Evolutionary conservation across 2,888 invertebrate genomes (phyloP).

Genomic region (Lithophane semibrunnea): DNA sequence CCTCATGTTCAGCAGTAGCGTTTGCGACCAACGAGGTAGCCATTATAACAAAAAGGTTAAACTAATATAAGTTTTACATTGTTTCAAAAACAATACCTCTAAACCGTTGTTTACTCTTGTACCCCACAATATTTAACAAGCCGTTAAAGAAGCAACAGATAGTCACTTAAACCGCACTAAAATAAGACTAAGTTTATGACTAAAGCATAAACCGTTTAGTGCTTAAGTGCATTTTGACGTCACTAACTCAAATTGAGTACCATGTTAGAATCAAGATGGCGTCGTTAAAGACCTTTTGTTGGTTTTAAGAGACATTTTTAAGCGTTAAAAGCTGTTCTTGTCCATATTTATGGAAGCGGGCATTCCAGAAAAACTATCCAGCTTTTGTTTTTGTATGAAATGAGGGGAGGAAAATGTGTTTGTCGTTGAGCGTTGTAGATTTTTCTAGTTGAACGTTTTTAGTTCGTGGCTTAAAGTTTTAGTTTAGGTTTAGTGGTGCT

Average conservation of each 20-base stretch:
- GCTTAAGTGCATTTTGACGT: constrained; percentile 71
- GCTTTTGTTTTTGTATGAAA: constrained; percentile 21
- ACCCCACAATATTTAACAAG: constrained; percentile 13
- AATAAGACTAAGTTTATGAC: constrained; percentile 67
- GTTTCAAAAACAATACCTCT: neutral
- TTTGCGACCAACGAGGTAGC: neutral
- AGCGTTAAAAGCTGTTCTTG: constrained; percentile 42
- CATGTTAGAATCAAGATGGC: constrained; percentile 60
- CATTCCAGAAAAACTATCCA: constrained; percentile 22
- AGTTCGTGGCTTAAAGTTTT: neutral
- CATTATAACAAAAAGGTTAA: neutral
- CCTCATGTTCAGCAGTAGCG: no score
- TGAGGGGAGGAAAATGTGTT: constrained; percentile 2
- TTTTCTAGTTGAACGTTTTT: constrained; percentile 13
- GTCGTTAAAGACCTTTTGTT: constrained; percentile 55
- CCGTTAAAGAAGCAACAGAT: constrained; percentile 67
- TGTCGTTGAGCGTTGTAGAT: constrained; percentile 5
- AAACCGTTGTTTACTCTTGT: neutral
- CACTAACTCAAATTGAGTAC: constrained; percentile 56
- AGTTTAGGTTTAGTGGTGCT: neutral
- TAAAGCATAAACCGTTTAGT: constrained; percentile 72
- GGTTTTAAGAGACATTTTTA: constrained; percentile 44
- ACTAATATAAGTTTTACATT: neutral
- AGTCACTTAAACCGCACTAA: constrained; percentile 64
- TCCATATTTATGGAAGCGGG: constrained; percentile 40